Evolutionary conservation across 2,888 invertebrate species (phyloP), one percentile per base, ranked within the genome.

Genomic region (Abrostola triplasia): DNA sequence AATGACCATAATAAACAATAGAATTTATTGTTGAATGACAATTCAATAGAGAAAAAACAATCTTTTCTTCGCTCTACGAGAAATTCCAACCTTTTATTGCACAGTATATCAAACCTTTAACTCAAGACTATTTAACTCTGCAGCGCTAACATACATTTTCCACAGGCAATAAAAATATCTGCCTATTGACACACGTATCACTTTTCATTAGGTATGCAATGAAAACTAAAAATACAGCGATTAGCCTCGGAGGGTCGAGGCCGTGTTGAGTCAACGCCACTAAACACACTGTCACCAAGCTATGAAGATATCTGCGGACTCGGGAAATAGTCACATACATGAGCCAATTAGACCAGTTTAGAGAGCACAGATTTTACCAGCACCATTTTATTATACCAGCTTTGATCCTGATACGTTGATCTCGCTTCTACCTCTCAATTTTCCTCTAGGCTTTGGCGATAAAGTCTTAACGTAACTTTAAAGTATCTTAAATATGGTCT

Each of bases 241-340:
- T 77, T 70, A 76, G 76, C 64, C 53, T 66, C 68, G 64, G 75
- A 81, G 82, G 86, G 86, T 86, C 85, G 87, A 84, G 87, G 84
- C 81, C 84, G 80, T 70, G 80, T 80, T 72, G 80, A 87, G 88
- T 89, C 87, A 88, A 88, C 84, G 85, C 82, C 86, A 84, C 81
- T 24, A 24, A 24, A 24, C 67, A 12, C 52, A 49, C 72, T 76
- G 69, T 36, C 59, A 64, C 76, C 80, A 83, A 60, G 49, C 48
- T 61, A 8, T 11, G 40, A 47, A 24, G 13, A 24, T 24, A 24
- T 24, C 24, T 24, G 24, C 24, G 24, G 24, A 24, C 24, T 24
- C 24, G 24, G 24, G 24, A 24, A 24, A 4, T 24, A 24, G 24
- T 24, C 24, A n/a, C n/a, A 24, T 24, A 2, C 24, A 24, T 24